Evolutionary conservation across 2,797 vertebrate species (phyloP), one percentile per base, ranked within the genome.

Genomic region (Champsocephalus esox): DNA sequence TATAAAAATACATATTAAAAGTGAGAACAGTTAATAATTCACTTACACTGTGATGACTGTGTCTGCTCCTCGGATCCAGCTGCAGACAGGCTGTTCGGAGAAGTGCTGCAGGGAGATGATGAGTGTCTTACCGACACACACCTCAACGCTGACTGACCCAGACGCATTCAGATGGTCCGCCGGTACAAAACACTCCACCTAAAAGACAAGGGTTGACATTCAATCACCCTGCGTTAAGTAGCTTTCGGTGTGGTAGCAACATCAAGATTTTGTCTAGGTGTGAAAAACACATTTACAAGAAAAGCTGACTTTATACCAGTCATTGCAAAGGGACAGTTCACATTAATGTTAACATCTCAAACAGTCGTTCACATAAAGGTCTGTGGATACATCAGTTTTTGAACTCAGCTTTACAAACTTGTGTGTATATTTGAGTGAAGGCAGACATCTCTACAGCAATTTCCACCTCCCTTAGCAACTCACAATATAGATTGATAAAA

Each of bases 91-190:
- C 51, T 19, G 0, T 57, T 44, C 72, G 67, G 78, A n/a, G 45
- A 91, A 8, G 17, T 58, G 38, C 24, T 83, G 49, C 60, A 80
- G 75, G 16, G 79, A 80, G 45, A 95, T 79, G 44, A 17, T 8
- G 38, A 94, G 89, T 54, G 44, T 87, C 70, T 75, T 83, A 62
- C 84, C 88, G 19, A 12, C 48, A 7, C 2, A 41, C 17, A 91
- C 48, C 0, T 80, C 63, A 1, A 94, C 1, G 1, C 0, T 59
- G 63, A 91, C 67, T 4, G 69, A 60, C 60, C 56, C 54, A 5
- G 84, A 52, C 28, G 34, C 45, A 54, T 75, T 85, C 34, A 79
- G 44, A 64, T 80, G 19, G n/a, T 82, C 41, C 17, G 57, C 72
- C 12, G 65, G 57, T 8, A 0, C 0, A 45, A 89, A 80, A 70